These are phyloP conservation scores for Sphaeramia orbicularis DNA, from an alignment of 2,797 vertebrate species.

Conservation along the genomic window DNA sequence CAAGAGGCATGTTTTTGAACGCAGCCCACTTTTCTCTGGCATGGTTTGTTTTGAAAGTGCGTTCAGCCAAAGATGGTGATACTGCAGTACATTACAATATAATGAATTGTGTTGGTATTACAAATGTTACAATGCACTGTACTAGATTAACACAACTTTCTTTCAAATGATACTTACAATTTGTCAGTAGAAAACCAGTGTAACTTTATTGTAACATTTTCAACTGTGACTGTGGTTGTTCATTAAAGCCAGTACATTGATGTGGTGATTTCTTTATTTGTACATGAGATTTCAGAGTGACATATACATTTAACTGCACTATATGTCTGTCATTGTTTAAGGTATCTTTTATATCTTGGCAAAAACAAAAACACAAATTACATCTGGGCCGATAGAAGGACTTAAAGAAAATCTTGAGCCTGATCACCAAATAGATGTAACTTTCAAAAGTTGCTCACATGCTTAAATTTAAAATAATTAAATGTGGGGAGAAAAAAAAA, in stretches of 20 bases:
- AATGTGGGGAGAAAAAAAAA: no score
- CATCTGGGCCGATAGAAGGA: no score
- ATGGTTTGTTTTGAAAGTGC: conserved; percentile 16
- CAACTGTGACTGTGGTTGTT: conserved; percentile 61
- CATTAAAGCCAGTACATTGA: conserved; percentile 52
- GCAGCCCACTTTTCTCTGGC: conserved; percentile 14
- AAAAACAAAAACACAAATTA: no score
- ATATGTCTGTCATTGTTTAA: no score
- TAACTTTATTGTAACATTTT: conserved; percentile 55
- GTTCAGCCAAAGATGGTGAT: not conserved
- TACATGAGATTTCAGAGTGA: no score
- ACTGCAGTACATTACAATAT: not conserved
- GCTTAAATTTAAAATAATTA: no score
- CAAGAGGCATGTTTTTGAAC: conserved; percentile 41
- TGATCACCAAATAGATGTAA: no score
- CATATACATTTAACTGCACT: no score
- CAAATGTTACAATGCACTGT: conserved; percentile 1
- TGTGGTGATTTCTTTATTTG: no score
- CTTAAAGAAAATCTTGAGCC: no score
- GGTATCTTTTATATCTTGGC: no score
- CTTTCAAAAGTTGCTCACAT: no score
- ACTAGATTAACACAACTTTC: not conserved
- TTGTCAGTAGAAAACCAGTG: conserved; percentile 39
- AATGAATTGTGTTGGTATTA: conserved; percentile 17
- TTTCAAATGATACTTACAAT: conserved; percentile 35